These are phyloP conservation scores for Peromyscus maniculatus DNA, from an alignment of 2,113 vertebrate genomes.

Conservation along the genomic window DNA sequence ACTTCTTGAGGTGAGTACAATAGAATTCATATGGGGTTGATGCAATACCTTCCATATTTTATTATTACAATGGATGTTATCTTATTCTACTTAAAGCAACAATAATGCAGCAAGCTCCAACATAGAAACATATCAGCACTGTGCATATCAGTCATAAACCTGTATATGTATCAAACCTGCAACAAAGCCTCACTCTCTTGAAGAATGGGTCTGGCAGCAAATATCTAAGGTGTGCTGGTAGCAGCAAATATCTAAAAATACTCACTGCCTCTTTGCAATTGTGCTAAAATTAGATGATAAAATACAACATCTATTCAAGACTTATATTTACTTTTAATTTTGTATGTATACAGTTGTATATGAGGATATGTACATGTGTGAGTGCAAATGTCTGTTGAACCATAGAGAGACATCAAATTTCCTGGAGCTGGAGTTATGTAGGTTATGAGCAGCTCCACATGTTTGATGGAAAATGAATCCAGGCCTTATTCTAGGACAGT, in stretches of 20 bases:
- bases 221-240: neutral
- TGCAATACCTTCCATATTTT: neutral
- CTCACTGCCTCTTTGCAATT: neutral
- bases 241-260: too few species aligned
- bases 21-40: neutral
- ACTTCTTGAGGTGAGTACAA: neutral
- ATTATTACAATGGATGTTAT: too few species aligned
- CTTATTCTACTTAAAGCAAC: neutral
- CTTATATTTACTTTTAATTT: neutral
- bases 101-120: fast-evolving
- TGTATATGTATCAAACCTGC: neutral
- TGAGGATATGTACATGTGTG: neutral
- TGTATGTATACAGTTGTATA: neutral
- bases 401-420: too few species aligned
- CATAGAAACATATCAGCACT: neutral
- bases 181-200: neutral
- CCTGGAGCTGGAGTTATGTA: neutral
- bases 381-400: too few species aligned
- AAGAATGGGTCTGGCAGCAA: neutral
- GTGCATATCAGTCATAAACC: neutral
- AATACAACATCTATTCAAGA: neutral
- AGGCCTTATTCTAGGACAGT: neutral
- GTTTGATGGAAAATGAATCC: neutral
- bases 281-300: neutral
- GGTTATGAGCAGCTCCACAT: neutral